Evolutionary conservation across 2,888 invertebrate species (phyloP).

Genomic region (Drosophila algonquin): DNA sequence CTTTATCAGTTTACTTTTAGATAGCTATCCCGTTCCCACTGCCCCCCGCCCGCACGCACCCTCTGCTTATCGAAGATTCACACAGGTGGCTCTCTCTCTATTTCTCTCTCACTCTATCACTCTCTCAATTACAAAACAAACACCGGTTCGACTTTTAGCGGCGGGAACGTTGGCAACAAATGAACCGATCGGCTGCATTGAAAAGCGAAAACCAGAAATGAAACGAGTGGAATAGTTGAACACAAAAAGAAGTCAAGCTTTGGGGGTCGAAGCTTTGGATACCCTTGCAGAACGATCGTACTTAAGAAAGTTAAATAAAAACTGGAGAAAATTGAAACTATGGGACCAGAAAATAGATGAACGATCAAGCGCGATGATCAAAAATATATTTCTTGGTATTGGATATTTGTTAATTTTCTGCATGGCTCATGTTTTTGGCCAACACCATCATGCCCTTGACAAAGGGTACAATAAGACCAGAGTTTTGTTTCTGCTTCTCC

Average conservation of each 20-base stretch:
- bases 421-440: not conserved
- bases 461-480: slow-evolving; percentile 62
- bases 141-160: slow-evolving; percentile 53
- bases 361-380: not conserved
- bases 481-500: slow-evolving; percentile 61
- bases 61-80: not conserved
- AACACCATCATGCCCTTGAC: slow-evolving; percentile 1
- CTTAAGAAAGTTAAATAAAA: not conserved
- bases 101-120: slow-evolving; percentile 29
- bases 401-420: not conserved
- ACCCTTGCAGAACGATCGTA: not conserved
- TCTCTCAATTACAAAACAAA: slow-evolving; percentile 66
- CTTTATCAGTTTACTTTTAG: slow-evolving; percentile 48
- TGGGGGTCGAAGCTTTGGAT: not conserved
- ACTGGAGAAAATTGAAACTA: not conserved
- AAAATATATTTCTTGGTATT: not conserved
- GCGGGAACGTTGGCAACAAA: slow-evolving; percentile 6
- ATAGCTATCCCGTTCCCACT: slow-evolving; percentile 22
- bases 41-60: not conserved
- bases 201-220: slow-evolving; percentile 78
- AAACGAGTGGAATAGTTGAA: slow-evolving; percentile 36
- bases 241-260: not conserved
- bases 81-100: slow-evolving; percentile 14
- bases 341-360: not conserved
- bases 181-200: slow-evolving; percentile 49